Evolutionary conservation across 1,140 invertebrate species (phyloP).

Genomic region (Papilio aristodemus): DNA sequence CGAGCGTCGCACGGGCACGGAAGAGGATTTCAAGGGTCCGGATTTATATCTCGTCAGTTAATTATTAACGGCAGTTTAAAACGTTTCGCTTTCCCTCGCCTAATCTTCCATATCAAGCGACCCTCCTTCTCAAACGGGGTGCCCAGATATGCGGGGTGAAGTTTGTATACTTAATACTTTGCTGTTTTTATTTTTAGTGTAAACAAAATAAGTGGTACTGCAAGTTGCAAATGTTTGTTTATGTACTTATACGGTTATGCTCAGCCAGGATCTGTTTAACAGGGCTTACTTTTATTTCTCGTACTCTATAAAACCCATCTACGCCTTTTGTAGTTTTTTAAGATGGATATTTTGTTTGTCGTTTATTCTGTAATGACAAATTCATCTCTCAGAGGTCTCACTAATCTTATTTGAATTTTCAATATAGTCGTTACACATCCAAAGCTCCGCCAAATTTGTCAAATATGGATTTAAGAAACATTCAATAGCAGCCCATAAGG

Average conservation of each 20-base stretch:
- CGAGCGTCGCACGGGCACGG: neutral
- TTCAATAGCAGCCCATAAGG: no score
- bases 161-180: slow-evolving; percentile 6
- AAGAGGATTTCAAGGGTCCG: slow-evolving; percentile 12
- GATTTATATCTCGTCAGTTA: slow-evolving; percentile 19
- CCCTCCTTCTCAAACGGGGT: neutral
- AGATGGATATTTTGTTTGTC: no score
- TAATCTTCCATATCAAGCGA: slow-evolving; percentile 18
- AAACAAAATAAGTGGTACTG: neutral
- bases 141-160: neutral
- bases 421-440: no score
- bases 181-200: neutral
- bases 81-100: slow-evolving; percentile 9
- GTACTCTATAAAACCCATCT: neutral
- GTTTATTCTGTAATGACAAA: no score
- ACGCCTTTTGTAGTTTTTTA: neutral
- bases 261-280: neutral
- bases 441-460: no score
- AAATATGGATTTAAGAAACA: no score
- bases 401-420: no score
- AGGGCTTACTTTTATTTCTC: neutral
- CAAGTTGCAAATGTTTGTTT: neutral
- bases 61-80: slow-evolving; percentile 24
- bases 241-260: neutral
- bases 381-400: no score